Conservation (phyloP, 1,140 invertebrate species). For the Heliconius nattereri region DNA sequence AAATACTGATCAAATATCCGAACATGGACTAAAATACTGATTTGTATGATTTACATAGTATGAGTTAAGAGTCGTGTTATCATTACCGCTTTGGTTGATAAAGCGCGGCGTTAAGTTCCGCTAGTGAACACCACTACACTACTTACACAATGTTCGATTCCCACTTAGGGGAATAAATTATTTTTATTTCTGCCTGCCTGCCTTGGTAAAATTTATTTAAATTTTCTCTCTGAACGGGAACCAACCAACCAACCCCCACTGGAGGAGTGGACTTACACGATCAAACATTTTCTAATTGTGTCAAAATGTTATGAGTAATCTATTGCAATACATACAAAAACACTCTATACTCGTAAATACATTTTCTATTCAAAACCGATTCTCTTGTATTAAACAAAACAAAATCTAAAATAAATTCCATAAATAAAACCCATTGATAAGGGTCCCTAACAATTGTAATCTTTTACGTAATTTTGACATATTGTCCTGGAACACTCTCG, state of each 20-base stretch:
- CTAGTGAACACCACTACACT: background rate
- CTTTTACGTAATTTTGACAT: constrained; percentile 6
- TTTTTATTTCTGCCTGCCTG: background rate
- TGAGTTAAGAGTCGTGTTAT: too few relatives aligned
- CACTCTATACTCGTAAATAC: too few relatives aligned
- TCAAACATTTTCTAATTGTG: too few relatives aligned
- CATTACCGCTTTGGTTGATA: background rate
- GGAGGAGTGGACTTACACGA: too few relatives aligned
- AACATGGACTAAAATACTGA: background rate
- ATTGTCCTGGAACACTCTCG: background rate
- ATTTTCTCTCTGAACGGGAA: too few relatives aligned
- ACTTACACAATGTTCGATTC: too few relatives aligned
- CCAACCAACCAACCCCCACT: too few relatives aligned
- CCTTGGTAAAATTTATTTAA: background rate
- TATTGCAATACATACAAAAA: too few relatives aligned
- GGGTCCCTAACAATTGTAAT: background rate
- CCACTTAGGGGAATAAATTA: background rate
- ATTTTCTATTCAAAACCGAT: too few relatives aligned
- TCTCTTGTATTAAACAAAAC: too few relatives aligned
- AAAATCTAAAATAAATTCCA: background rate
- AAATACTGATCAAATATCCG: background rate
- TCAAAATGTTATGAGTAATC: too few relatives aligned
- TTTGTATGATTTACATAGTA: background rate
- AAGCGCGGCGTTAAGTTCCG: background rate
- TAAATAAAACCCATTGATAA: background rate